Evolutionary conservation across 2,113 vertebrate genomes (phyloP), one percentile per base, ranked within the genome.

Genomic region (Nymphicus hollandicus): DNA sequence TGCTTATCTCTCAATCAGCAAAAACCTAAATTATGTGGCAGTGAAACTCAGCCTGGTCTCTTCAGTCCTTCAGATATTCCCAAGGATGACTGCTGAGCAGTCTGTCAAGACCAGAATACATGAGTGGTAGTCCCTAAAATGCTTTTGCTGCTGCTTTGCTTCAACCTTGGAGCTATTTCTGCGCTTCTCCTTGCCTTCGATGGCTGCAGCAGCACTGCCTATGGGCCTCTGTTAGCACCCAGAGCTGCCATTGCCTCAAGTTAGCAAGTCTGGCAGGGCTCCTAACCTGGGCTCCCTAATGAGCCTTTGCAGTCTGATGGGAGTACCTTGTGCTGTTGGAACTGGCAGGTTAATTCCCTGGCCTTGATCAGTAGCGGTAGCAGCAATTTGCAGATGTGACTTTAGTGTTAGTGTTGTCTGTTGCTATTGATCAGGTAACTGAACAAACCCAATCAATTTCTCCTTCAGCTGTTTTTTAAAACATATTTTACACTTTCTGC

Each of bases 281-380:
- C 24, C 18, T 6, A 3, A 11, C 7, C 2, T 7, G 50, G 19
- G 52, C 58, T 72, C 33, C 4, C 0, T 33, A 7, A 6, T 13
- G 37, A 28, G 20, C 37, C 20, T 58, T 58, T 64, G 55, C 55
- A 6, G 31, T 18, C 44, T 41, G 5, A 7, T 6, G 4, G 37
- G 44, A 53, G 25, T 15, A 17, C 44, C n/a, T 17, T 28, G n/a
- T 37, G 33, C 68, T 50, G 49, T 44, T 53, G 44, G 50, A 46
- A 19, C 47, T 7, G 2, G 37, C 37, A 12, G 44, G 25, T 37
- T 64, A 22, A 46, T 70, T 70, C 44, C 2, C 6, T 13, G 13
- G 13, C 19, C 80, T 33, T 8, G 68, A 9, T 46, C 22, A 22
- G 20, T 27, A 28, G 3, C 50, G 16, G 35, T 8, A 27, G 83